Evolutionary conservation across 2,888 invertebrate genomes (phyloP).

Genomic region (Oxystoma pomonae): DNA sequence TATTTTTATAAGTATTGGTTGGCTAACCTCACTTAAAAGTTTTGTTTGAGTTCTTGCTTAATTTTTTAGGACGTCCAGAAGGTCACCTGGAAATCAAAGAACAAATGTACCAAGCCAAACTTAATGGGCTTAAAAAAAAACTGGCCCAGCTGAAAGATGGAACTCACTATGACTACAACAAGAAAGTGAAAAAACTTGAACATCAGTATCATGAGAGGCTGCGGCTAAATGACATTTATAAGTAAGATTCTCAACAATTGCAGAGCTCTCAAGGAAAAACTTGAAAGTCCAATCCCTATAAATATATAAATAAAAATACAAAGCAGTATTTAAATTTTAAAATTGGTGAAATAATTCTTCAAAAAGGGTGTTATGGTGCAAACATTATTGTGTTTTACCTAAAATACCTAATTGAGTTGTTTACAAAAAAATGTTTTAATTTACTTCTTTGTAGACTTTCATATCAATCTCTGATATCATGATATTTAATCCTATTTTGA

Average conservation of each 20-base stretch:
- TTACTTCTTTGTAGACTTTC: too few species aligned
- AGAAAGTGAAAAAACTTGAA: conserved; percentile 77
- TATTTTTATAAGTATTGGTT: background rate
- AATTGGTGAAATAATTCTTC: too few species aligned
- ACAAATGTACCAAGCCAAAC: conserved; percentile 87
- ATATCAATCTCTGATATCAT: background rate
- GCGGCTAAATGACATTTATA: conserved; percentile 67
- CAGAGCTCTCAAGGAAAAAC: too few species aligned
- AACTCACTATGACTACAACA: conserved; percentile 79
- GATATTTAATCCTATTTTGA: background rate
- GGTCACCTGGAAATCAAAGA: conserved; percentile 83
- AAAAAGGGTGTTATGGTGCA: too few species aligned
- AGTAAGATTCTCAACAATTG: conserved; percentile 15
- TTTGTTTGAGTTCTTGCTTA: too few species aligned
- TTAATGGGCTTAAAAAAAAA: conserved; percentile 84
- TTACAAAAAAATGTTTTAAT: too few species aligned
- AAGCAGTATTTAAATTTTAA: too few species aligned
- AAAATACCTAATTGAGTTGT: too few species aligned
- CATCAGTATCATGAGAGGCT: conserved; percentile 77
- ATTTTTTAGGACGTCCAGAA: conserved; percentile 55
- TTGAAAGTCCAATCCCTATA: too few species aligned
- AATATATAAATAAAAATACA: too few species aligned
- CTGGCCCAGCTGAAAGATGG: conserved; percentile 84
- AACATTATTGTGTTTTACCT: too few species aligned
- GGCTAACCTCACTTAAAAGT: background rate